Base-by-base conservation (phyloP, 1,140 invertebrate genomes). In the Euborellia annulipes region DNA sequence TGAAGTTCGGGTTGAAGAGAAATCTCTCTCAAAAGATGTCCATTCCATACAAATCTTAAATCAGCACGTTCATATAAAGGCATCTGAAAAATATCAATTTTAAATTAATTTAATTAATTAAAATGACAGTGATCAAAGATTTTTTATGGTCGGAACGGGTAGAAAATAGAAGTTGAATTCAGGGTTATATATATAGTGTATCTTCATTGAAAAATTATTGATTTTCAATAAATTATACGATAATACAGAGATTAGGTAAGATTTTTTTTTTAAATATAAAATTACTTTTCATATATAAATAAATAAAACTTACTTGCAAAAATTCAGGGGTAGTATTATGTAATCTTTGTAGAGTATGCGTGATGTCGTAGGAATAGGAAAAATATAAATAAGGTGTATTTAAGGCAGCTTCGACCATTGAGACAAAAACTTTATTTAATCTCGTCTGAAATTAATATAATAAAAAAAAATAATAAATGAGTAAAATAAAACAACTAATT, bases 351-450 rank as follows among this genome's bases (percentile, higher is more conserved):
- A 95, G 67, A 0, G 86, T 79, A 59, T 95, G 90, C 27, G 87
- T 94, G 16, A 98, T 60, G 66, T 98, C 93, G 59, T 92, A 94
- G 1, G 83, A 80, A 48, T 92, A 83, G 22, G 89, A 94, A 65
- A 88, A 95, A 62, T 95, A 95, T 52, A 89, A 88, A 50, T 76
- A 75, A 7, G 85, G 85, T 9, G 80, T 83, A 38, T 77, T 75
- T 42, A 96, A 62, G 0, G 85, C 76, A 45, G 70, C 66, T 30
- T 84, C 78, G 2, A 95, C 56, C 84, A 96, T 87, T 0, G 73
- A 69, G 44, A 90, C 58, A 58, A 92, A 95, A 11, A 67, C 69
- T 34, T 70, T 72, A 62, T 94, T 90, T 61, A 84, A 72, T 54
- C 77, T 71, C 41, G 73, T 71, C 75, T 82, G 59, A 11, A 59